phyloP scores from a whole-genome alignment of 1,140 invertebrate species.

The Calephelis virginiensis region DNA sequence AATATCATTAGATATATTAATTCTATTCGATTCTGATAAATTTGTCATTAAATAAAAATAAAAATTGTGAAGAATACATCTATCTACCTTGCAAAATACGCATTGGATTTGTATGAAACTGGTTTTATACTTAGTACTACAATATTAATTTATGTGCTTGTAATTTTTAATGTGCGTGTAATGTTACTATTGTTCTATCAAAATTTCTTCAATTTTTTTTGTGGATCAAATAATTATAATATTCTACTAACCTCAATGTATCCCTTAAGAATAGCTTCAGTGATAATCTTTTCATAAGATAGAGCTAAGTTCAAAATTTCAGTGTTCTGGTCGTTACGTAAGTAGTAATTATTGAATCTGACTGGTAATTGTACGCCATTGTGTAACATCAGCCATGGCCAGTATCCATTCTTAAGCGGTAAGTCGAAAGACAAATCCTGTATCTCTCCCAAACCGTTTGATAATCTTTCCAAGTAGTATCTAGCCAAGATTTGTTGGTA shows the following conservation, averaged over 20 bases:
- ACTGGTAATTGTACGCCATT: conserved; percentile 83
- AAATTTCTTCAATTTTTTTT: neutral
- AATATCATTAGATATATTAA: too few species aligned
- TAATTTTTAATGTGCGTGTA: too few species aligned
- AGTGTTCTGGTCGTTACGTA: conserved; percentile 74
- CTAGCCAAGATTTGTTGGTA: conserved; percentile 82
- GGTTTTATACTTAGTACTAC: too few species aligned
- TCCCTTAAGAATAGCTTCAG: conserved; percentile 82
- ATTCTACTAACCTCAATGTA: conserved; percentile 75
- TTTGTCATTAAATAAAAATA: neutral
- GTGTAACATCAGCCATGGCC: conserved; percentile 80
- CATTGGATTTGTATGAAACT: too few species aligned
- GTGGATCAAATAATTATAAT: neutral
- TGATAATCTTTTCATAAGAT: conserved; percentile 80
- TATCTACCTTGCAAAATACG: too few species aligned
- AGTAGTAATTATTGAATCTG: conserved; percentile 79
- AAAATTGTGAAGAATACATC: too few species aligned
- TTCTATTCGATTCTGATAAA: neutral
- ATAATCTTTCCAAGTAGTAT: conserved; percentile 84
- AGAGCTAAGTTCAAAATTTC: conserved; percentile 74
- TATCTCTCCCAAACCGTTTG: conserved; percentile 80
- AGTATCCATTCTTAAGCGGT: conserved; percentile 79
- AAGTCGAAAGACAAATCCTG: conserved; percentile 73
- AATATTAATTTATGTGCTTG: too few species aligned
- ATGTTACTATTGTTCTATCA: too few species aligned